These are phyloP conservation scores for Manacus vitellinus DNA, from an alignment of 2,113 vertebrate genomes.

Conservation along the genomic window DNA sequence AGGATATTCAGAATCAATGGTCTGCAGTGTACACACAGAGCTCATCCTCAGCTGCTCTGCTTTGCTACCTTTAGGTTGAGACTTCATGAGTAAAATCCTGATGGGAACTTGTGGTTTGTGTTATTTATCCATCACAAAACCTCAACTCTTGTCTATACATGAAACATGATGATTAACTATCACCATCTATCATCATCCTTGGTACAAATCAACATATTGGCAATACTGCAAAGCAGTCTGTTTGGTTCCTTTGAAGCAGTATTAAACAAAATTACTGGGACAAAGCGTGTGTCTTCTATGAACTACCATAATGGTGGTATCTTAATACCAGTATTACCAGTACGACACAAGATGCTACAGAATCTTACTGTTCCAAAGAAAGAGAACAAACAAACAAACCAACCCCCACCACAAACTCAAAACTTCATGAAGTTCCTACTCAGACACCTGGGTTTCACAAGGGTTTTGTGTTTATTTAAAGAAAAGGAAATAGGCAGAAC, in stretches of 20 bases:
- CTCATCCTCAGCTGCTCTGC: accelerated
- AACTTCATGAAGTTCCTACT: neutral
- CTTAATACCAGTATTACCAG: neutral
- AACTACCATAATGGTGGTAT: neutral
- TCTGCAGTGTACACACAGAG: neutral
- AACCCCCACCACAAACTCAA: neutral
- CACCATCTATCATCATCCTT: neutral
- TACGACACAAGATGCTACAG: neutral
- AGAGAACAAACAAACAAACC: neutral
- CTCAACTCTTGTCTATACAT: neutral
- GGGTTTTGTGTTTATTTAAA: neutral
- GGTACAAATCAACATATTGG: neutral
- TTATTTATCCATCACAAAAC: neutral
- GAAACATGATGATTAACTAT: neutral
- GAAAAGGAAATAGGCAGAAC: neutral
- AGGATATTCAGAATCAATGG: neutral
- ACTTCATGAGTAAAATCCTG: neutral
- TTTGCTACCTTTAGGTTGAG: neutral
- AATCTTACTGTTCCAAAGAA: neutral
- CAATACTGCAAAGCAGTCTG: neutral
- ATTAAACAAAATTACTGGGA: neutral
- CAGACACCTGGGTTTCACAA: neutral
- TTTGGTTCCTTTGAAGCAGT: neutral
- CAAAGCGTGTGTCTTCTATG: neutral
- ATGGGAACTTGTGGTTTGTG: neutral